Base-by-base conservation (phyloP, 2,797 vertebrate species). In the Enteromius anoplus region DNA sequence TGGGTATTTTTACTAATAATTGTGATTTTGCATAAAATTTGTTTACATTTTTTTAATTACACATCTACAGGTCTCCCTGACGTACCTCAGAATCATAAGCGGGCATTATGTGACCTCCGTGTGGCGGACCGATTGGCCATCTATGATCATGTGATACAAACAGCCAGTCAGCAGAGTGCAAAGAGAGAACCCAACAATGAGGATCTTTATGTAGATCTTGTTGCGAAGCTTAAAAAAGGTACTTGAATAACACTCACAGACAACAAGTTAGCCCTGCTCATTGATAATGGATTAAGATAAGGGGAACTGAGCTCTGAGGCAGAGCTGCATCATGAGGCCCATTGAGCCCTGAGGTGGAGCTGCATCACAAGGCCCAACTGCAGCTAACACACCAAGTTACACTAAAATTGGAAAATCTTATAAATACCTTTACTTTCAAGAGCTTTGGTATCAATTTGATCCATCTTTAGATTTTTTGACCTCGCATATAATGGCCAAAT, bases 121-220 rank as follows among this genome's bases (percentile, higher is more conserved):
- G 95, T 96, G 87, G 96, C 96, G 0, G 98, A 99, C 88, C 96
- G 98, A 11, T 91, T 99, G 86, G 97, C 96, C 78, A 92, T 99
- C 65, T 98, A 97, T 42, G 92, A 99, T 89, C 96, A 98, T 0
- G 96, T 97, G 87, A 88, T 95, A 23, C 84, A 91, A 2, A 94
- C 95, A 80, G 90, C 95, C 21, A 92, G 88, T 90, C 95, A 95
- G 42, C 93, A 95, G 89, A 94, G 86, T 29, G 93, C 94, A 4
- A 88, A 84, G 68, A 90, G 93, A 0, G 91, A 93, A 21, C 85
- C 84, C 0, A 93, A 93, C 89, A 97, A 96, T 5, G 97, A 99
- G 4, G 98, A 99, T 84, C 96, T 99, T 65, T 99, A 99, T 17
- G 96, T 98, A 78, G 98, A 99, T 89, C 89, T 98, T 92, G 97